Evolutionary conservation across 2,888 invertebrate species (phyloP), one percentile per base, ranked within the genome.

Genomic region (Flexamia atlantica): DNA sequence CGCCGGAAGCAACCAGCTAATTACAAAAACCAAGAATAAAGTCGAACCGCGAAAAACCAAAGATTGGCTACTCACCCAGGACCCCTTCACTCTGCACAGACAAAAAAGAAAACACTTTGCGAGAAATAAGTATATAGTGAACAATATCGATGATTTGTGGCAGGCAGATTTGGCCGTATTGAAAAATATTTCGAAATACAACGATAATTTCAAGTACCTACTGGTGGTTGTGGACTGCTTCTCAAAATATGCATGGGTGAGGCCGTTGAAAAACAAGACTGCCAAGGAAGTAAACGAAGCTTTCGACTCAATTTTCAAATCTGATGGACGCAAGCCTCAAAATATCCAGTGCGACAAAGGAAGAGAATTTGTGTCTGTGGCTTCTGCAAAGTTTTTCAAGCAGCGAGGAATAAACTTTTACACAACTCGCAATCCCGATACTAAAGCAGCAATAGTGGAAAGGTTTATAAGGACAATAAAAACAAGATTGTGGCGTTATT

Each of bases 391-490:
- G 20, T 84, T 83, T 64, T 72, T 87, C 17, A 85, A 85, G 30
- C 23, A 84, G 23, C 81, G 86, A n/a, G 84, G 53, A 36, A 80
- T 46, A 87, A 86, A 72, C 20, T n/a, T 40, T 85, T 87, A 87
- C 68, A 86, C 86, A 0, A 87, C 88, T 0, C 82, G 87, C 7
- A 87, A 88, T 85, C 83, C 81, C 0, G 87, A 88, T 40, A 87
- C 87, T 4, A 89, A 89, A 85, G 88, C 88, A 0, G 83, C 87
- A 1, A 81, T 89, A 1, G 86, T 88, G 9, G 89, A 89, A 85
- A 80, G 89, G 17, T 88, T 88, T 23, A 86, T 88, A 81, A 83
- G 88, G 57, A 89, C 88, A 4, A 64, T 89, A 20, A 89, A 88
- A 83, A 85, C 85, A 5, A 86, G 84, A 83, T 86, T 89, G 86